These are phyloP conservation scores for Picathartes gymnocephalus DNA, from an alignment of 2,113 vertebrate genomes.

Conservation along the genomic window DNA sequence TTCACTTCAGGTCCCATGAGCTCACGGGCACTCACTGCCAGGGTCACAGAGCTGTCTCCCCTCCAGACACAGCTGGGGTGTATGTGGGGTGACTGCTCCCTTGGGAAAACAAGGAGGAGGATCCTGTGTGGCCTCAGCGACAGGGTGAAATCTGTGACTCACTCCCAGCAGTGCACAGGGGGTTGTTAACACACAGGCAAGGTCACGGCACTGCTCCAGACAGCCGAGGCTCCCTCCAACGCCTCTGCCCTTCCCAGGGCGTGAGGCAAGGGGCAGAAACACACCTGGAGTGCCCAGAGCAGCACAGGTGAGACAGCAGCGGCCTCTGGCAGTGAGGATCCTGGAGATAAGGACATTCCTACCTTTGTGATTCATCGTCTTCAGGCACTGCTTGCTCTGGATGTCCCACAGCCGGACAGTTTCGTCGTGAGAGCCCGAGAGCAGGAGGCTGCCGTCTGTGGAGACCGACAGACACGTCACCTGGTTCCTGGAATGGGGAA, in stretches of 20 bases:
- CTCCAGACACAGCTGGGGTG: not conserved
- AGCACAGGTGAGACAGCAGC: not conserved
- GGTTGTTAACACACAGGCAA: not conserved
- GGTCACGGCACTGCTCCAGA: not conserved
- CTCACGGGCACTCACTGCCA: not conserved
- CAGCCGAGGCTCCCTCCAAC: not conserved
- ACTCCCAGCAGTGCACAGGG: not conserved
- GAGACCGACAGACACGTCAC: constrained; percentile 93
- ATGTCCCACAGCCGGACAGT: constrained; percentile 91
- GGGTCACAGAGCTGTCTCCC: not conserved
- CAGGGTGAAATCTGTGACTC: constrained; percentile 31
- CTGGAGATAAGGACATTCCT: not conserved
- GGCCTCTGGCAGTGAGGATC: not conserved
- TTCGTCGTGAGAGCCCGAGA: constrained; percentile 93
- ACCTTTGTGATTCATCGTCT: constrained; percentile 90
- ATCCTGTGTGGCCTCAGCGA: not conserved
- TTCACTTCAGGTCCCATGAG: constrained; percentile 20
- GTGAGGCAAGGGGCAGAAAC: not conserved
- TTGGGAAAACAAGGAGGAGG: not conserved
- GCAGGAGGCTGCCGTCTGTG: constrained; percentile 85
- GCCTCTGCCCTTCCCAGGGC: not conserved
- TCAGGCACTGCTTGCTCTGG: constrained; percentile 92
- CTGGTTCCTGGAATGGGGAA: constrained; percentile 80
- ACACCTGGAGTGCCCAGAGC: not conserved
- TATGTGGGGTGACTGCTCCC: not conserved